Conservation (phyloP, 2,888 invertebrate species). For the Luperina testacea region DNA sequence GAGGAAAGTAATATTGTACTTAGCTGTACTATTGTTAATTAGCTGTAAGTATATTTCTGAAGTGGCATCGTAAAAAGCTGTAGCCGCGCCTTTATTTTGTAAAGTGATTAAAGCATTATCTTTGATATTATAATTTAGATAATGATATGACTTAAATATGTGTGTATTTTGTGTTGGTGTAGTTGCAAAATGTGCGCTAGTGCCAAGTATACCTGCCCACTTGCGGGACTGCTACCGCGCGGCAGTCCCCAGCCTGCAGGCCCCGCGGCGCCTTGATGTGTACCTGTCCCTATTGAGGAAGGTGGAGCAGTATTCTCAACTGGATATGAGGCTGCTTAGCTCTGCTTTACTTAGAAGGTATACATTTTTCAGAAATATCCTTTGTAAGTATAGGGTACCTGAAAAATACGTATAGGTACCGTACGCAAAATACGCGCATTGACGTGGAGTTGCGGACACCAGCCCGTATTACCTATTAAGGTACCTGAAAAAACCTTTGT, state of each 20-base stretch:
- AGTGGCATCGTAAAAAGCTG: neutral
- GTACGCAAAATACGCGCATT: no score
- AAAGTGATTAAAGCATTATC: slow-evolving; percentile 17
- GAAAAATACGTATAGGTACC: no score
- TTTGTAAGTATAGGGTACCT: neutral
- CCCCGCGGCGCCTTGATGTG: slow-evolving; percentile 90
- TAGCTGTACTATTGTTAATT: slow-evolving; percentile 62
- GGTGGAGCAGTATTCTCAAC: slow-evolving; percentile 89
- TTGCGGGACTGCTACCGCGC: slow-evolving; percentile 91
- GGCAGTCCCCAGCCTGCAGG: slow-evolving; percentile 83
- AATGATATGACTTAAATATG: slow-evolving; percentile 2
- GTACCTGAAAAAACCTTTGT: neutral
- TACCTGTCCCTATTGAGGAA: slow-evolving; percentile 91
- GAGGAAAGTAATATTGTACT: slow-evolving; percentile 64
- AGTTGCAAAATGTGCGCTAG: slow-evolving; percentile 77
- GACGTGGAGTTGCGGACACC: no score
- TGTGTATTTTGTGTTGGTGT: slow-evolving; percentile 45
- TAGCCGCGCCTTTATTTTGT: slow-evolving; percentile 7
- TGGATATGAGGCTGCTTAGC: slow-evolving; percentile 90
- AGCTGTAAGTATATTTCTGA: slow-evolving; percentile 75
- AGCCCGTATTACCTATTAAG: no score
- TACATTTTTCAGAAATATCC: neutral
- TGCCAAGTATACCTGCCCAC: slow-evolving; percentile 89
- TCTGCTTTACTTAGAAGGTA: slow-evolving; percentile 91
- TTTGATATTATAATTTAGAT: slow-evolving; percentile 23